Evolutionary conservation across 2,113 vertebrate genomes (phyloP).

Genomic region (Nerophis lumbriciformis): DNA sequence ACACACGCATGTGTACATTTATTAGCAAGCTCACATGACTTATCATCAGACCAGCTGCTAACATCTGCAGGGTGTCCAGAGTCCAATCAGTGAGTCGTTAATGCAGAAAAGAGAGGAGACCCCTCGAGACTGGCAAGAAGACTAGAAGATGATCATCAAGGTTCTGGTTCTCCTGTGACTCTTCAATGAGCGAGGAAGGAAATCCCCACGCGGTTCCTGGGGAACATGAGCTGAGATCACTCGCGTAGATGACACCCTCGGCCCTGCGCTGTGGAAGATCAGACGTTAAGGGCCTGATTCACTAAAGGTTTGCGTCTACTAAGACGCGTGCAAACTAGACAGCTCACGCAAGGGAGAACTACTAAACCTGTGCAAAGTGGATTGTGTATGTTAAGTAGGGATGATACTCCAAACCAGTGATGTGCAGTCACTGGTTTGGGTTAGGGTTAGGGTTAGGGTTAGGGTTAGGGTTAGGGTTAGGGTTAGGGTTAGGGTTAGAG

Average conservation of each 20-base stretch:
- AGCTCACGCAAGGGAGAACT: too few relatives aligned
- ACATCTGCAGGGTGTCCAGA: slow-evolving; percentile 58
- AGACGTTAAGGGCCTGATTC: too few relatives aligned
- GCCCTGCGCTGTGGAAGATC: neutral
- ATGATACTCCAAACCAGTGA: too few relatives aligned
- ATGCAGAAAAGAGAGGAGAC: slow-evolving; percentile 45
- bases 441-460: too few relatives aligned
- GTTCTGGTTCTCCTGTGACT: slow-evolving; percentile 53
- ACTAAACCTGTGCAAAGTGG: too few relatives aligned
- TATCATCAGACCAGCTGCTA: slow-evolving; percentile 39
- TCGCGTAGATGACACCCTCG: neutral
- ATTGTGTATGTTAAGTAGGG: too few relatives aligned
- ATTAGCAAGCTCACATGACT: slow-evolving; percentile 28
- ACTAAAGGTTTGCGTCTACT: too few relatives aligned
- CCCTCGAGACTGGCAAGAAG: slow-evolving; percentile 55
- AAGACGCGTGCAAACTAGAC: too few relatives aligned
- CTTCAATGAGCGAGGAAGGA: slow-evolving; percentile 33
- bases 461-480: too few relatives aligned
- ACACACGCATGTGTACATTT: slow-evolving; percentile 15
- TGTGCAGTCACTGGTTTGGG: too few relatives aligned
- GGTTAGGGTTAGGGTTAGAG: too few relatives aligned
- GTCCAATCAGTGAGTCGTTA: slow-evolving; percentile 64
- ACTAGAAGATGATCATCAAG: slow-evolving; percentile 63
- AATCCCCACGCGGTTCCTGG: slow-evolving; percentile 32
- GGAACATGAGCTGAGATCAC: slow-evolving; percentile 56